phyloP scores from a whole-genome alignment of 2,797 vertebrate genomes.

The Gymnocypris eckloni region DNA sequence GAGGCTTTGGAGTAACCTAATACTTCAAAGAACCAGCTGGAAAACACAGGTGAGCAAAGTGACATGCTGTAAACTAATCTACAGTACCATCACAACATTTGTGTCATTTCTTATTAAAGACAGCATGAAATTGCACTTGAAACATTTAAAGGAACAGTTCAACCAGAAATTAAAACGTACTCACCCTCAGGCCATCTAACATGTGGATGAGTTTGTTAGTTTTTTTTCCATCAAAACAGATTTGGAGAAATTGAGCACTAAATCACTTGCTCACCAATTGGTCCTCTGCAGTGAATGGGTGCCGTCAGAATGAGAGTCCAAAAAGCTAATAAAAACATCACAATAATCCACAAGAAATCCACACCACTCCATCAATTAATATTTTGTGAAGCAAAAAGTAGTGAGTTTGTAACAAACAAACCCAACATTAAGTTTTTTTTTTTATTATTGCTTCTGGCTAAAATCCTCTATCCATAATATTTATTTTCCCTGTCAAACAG shows the following conservation, averaged over 20 bases:
- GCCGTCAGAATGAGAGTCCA: neutral
- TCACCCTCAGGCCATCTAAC: neutral
- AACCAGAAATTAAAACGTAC: neutral
- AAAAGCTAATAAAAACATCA: neutral
- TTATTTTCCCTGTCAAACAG: neutral
- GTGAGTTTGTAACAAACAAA: neutral
- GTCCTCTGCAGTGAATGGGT: neutral
- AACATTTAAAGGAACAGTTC: neutral
- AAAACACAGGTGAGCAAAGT: slow-evolving; percentile 67
- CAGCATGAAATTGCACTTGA: neutral
- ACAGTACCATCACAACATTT: neutral
- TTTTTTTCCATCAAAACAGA: neutral
- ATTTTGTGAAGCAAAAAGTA: neutral
- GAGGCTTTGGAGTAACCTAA: slow-evolving; percentile 92
- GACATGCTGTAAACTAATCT: slow-evolving; percentile 21
- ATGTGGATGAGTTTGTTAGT: neutral
- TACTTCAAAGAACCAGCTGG: slow-evolving; percentile 98
- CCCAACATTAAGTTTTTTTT: too few relatives aligned
- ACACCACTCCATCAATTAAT: neutral
- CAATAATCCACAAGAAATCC: neutral
- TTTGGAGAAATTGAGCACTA: neutral
- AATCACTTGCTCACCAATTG: neutral
- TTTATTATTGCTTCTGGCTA: too few relatives aligned
- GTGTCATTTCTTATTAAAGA: neutral
- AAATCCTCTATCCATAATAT: neutral